Base-by-base conservation (phyloP, 1,140 invertebrate genomes). In the Laupala kohalensis region DNA sequence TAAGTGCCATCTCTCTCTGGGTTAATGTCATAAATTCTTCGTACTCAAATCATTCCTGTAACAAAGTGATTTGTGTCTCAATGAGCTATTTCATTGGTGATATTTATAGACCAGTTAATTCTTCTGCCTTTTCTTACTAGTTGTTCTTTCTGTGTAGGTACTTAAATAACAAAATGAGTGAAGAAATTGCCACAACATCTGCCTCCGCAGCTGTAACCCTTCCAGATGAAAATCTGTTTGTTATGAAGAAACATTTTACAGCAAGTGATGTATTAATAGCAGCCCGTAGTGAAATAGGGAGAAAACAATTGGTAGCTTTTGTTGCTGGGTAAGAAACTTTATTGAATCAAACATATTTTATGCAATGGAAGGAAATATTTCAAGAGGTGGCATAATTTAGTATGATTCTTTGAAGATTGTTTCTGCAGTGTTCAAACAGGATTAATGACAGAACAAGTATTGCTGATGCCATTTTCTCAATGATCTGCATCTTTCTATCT, bases 231-330 rank as follows among this genome's bases (percentile, higher is more conserved):
- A 19, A 53, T 13, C 30, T 83, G 26, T 82, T 82, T 69, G 78
- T 81, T 63, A 67, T 82, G 24, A 77, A 77, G 72, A 82, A 81
- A 73, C 70, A 82, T 67, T 78, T 83, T n/a, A 81, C 80, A 75
- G 79, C 79, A 28, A 78, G 75, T 24, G 77, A 78, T n/a, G 78
- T 83, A 74, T 73, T 74, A 28, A 72, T 78, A 6, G 79, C 78
- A 65, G 78, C 80, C n/a, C 71, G 76, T 67, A 79, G 77, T 72
- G 80, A 82, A 74, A 72, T 78, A 70, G 77, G 75, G 12, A 73
- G 74, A 9, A 79, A 74, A 71, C 78, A 81, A 68, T 77, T 83
- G 23, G 65, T 83, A 19, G 81, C 81, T 4, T 77, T 83, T 67
- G 73, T 77, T 26, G 80, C 79, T 23, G 77, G 77, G 19, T 78